Percentiles rank a stretch among this genome's conserved stretches.
Conservation (phyloP, 1,140 invertebrate species). For the Zaprionus ghesquierei region DNA sequence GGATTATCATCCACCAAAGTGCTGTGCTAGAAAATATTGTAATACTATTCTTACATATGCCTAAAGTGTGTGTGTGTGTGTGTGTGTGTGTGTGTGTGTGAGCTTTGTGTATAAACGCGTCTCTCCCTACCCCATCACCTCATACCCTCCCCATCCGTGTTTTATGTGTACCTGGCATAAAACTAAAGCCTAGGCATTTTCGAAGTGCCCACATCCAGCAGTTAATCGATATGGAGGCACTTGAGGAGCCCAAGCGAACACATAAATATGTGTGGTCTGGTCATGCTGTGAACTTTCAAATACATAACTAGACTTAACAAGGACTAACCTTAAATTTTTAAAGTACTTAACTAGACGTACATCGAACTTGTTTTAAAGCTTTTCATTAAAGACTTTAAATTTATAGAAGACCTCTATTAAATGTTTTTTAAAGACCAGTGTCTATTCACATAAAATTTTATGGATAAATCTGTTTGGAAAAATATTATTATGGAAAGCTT, state of each 20-base stretch:
- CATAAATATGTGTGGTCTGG: conserved; percentile 3
- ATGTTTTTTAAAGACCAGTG: no score
- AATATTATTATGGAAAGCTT: no score
- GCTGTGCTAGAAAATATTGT: neutral
- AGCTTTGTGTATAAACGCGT: neutral
- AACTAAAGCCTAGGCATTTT: conserved; percentile 36
- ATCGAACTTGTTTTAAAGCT: no score
- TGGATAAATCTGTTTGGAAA: no score
- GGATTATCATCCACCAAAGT: neutral
- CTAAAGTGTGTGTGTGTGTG: neutral
- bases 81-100: neutral
- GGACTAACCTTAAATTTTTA: no score
- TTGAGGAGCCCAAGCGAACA: conserved; percentile 10
- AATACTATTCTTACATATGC: neutral
- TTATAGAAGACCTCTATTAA: no score
- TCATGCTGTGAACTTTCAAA: neutral
- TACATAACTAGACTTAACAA: neutral
- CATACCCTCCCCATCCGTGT: neutral
- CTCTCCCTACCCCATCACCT: neutral
- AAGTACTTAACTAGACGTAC: no score
- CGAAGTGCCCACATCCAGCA: conserved; percentile 17
- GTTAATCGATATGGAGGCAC: conserved; percentile 47
- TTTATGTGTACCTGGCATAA: conserved; percentile 38
- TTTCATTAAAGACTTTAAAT: no score
- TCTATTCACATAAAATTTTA: no score